A percentile compares a stretch with the other conserved stretches of the same genome.
phyloP scores from a whole-genome alignment of 2,797 vertebrate genomes.

The Passerculus sandwichensis region DNA sequence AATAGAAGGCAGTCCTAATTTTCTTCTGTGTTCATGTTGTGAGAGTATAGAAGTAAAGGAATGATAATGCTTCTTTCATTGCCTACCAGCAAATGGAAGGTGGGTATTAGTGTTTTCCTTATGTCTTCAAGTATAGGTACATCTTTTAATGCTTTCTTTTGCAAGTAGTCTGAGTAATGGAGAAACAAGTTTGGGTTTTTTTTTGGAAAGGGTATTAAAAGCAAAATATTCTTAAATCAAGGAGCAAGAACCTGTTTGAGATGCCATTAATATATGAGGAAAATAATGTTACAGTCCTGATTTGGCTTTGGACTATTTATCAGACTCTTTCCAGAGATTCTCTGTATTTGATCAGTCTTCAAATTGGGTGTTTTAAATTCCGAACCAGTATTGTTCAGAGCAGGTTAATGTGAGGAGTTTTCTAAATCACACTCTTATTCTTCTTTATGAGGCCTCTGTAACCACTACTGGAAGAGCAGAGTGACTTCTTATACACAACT shows the following conservation, averaged over 20 bases:
- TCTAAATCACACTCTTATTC: background rate
- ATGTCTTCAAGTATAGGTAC: background rate
- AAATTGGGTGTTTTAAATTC: background rate
- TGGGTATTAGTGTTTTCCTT: background rate
- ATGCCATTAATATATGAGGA: background rate
- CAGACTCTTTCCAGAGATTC: background rate
- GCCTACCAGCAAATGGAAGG: background rate
- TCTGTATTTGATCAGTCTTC: background rate
- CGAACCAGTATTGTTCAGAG: background rate
- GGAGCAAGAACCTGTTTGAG: background rate
- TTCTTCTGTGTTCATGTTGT: background rate
- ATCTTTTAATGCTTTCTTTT: background rate
- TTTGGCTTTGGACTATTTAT: background rate
- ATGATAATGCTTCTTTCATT: background rate
- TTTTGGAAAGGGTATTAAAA: background rate
- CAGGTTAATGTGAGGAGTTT: background rate
- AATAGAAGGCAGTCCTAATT: background rate
- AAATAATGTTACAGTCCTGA: background rate
- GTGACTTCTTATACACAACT: background rate
- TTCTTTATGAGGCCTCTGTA: background rate
- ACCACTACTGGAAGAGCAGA: background rate
- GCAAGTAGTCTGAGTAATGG: background rate
- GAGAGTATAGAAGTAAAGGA: background rate
- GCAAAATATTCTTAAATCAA: background rate
- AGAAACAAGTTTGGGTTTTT: background rate